phyloP scores from a whole-genome alignment of 2,113 vertebrate genomes.

The Oreochromis tanganicae region DNA sequence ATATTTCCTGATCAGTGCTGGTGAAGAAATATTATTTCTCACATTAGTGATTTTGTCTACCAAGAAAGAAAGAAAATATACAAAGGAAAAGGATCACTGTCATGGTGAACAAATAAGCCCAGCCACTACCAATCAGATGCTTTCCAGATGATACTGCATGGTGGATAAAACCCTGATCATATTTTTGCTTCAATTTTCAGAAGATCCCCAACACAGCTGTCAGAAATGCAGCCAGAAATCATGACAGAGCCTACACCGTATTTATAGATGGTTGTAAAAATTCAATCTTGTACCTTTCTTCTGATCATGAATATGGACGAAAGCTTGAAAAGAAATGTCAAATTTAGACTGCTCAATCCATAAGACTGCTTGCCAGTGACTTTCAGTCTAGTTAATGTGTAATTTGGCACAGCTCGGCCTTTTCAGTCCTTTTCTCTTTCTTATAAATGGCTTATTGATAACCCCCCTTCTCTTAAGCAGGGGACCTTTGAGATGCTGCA shows the following conservation, averaged over 20 bases:
- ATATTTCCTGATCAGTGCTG: neutral
- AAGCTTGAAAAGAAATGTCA: neutral
- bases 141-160: neutral
- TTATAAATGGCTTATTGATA: neutral
- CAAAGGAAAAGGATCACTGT: neutral
- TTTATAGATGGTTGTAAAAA: neutral
- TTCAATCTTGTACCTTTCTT: neutral
- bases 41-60: neutral
- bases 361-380: neutral
- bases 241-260: neutral
- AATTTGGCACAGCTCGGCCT: neutral
- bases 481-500: neutral
- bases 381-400: neutral
- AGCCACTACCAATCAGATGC: neutral
- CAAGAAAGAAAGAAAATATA: neutral
- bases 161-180: rapidly evolving
- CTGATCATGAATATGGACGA: neutral
- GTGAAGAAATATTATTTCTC: neutral
- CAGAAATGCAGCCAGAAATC: neutral
- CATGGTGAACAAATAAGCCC: neutral
- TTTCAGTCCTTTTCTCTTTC: neutral
- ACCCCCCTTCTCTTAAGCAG: neutral
- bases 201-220: neutral
- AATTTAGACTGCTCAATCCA: neutral
- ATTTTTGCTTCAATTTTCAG: neutral